Percentiles rank a stretch among this genome's conserved stretches.
Conservation (phyloP, 2,888 invertebrate species). For the Nysson spinosus region DNA sequence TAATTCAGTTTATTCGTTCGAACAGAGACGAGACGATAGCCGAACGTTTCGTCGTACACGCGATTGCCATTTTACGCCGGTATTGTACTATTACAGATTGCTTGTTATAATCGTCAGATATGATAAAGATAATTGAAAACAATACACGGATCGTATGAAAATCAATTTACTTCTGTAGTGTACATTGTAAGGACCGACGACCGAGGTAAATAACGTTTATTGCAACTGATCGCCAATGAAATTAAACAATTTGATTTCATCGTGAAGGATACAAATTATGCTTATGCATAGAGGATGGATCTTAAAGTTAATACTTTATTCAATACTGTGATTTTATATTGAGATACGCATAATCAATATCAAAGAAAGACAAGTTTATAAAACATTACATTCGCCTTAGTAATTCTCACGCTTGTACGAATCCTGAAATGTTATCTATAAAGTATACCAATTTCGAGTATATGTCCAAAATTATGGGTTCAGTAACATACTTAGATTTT, state of each 20-base stretch:
- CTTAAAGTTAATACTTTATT: slow-evolving; percentile 38
- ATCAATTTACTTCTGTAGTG: slow-evolving; percentile 32
- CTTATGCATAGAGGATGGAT: slow-evolving; percentile 32
- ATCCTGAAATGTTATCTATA: slow-evolving; percentile 17
- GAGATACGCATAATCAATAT: slow-evolving; percentile 28
- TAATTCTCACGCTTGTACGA: slow-evolving; percentile 60
- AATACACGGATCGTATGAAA: slow-evolving; percentile 26
- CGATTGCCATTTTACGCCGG: slow-evolving; percentile 39
- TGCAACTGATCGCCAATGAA: slow-evolving; percentile 23
- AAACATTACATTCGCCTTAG: slow-evolving; percentile 68
- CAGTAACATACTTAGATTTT: slow-evolving; percentile 9
- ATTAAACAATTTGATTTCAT: slow-evolving; percentile 15
- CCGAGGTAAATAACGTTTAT: slow-evolving; percentile 29
- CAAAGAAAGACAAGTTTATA: slow-evolving; percentile 42
- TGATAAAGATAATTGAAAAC: slow-evolving; percentile 29
- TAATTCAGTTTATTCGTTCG: slow-evolving; percentile 48
- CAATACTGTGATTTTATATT: slow-evolving; percentile 45
- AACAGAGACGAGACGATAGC: slow-evolving; percentile 28
- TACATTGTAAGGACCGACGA: slow-evolving; percentile 25
- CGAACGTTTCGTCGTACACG: slow-evolving; percentile 36
- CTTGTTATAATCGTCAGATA: slow-evolving; percentile 34
- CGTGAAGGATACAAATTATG: slow-evolving; percentile 15
- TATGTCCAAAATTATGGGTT: slow-evolving; percentile 29
- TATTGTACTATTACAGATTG: slow-evolving; percentile 42
- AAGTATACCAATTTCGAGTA: slow-evolving; percentile 23